phyloP scores from a whole-genome alignment of 2,113 vertebrate species.

The Plectropomus leopardus region DNA sequence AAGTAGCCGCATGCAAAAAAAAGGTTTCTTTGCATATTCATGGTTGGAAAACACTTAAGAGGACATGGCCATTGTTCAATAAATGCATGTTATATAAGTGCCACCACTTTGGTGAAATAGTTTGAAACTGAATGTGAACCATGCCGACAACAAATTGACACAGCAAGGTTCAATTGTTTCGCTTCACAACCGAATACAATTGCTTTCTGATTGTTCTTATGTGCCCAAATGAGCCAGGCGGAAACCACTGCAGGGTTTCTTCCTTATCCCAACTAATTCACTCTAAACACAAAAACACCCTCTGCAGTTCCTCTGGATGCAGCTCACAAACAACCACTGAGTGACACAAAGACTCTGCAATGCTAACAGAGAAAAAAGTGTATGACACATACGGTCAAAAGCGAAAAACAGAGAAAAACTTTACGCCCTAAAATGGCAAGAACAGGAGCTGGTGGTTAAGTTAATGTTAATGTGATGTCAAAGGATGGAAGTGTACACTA shows the following conservation, averaged over 20 bases:
- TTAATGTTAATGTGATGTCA: not conserved
- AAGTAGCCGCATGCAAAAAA: not conserved
- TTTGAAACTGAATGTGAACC: conserved; percentile 43
- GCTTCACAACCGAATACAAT: conserved; percentile 37
- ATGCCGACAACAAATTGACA: conserved; percentile 39
- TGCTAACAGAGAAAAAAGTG: not conserved
- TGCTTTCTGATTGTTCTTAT: conserved; percentile 59
- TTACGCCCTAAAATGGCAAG: not conserved
- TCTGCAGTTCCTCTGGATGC: not conserved
- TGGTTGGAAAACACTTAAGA: conserved; percentile 20
- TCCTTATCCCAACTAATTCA: conserved; percentile 43
- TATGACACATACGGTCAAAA: not conserved
- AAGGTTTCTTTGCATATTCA: conserved; percentile 2
- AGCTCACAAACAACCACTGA: conserved; percentile 28
- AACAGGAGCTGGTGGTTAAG: not conserved
- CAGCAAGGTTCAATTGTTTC: conserved; percentile 37
- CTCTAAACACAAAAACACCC: conserved; percentile 30
- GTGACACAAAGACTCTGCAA: conserved; percentile 17
- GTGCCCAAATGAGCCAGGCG: conserved; percentile 43
- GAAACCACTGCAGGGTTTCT: conserved; percentile 55
- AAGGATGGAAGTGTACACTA: not conserved
- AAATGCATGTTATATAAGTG: not conserved
- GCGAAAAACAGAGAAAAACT: not conserved
- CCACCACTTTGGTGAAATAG: conserved; percentile 22
- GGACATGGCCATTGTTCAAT: conserved; percentile 9